Evolutionary conservation across 1,140 invertebrate genomes (phyloP), one percentile per base, ranked within the genome.

Genomic region (Lucilia cuprina): DNA sequence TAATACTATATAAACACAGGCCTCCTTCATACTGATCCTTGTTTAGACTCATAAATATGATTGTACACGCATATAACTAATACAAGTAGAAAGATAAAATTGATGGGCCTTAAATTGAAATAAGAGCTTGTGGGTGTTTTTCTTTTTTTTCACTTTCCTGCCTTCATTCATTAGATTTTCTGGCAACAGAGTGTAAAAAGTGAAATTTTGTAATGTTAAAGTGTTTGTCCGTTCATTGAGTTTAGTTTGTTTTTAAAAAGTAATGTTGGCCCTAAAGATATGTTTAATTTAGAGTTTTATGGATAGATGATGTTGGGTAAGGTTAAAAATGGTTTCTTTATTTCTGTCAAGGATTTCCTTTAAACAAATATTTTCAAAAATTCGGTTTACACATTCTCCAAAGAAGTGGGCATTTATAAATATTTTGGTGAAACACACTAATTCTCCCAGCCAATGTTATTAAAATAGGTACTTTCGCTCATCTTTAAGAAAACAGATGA

Each of bases 41-140:
- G n/a, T 70, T 70, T 70, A 21, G 65, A 70, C 19, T 70, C n/a
- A 70, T 70, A 70, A 70, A 70, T 70, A 70, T 70, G 19, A 70
- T 19, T 70, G n/a, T 9, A 70, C 65, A 70, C 65, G 9, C 65
- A 70, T 14, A 60, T 14, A 60, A 41, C 50, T 55, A 17, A 41
- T 41, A 41, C 35, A 3, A 41, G n/a, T 60, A 13, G 55, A 14
- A 41, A 70, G 19, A 21, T 70, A 21, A 70, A 70, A 70, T 70
- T 70, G 65, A 70, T 70, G n/a, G n/a, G 65, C 65, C 65, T 70
- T 21, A 21, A 70, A 70, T 70, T 21, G 5, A 60, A 60, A 60
- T 41, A 60, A 60, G 5, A 21, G 65, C n/a, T 2, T 21, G 9
- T 55, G 65, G 65, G 19, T 70, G 65, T 19, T 70, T 21, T 70